Evolutionary conservation across 2,797 vertebrate species (phyloP), one percentile per base, ranked within the genome.

Genomic region (Clarias pachynema): DNA sequence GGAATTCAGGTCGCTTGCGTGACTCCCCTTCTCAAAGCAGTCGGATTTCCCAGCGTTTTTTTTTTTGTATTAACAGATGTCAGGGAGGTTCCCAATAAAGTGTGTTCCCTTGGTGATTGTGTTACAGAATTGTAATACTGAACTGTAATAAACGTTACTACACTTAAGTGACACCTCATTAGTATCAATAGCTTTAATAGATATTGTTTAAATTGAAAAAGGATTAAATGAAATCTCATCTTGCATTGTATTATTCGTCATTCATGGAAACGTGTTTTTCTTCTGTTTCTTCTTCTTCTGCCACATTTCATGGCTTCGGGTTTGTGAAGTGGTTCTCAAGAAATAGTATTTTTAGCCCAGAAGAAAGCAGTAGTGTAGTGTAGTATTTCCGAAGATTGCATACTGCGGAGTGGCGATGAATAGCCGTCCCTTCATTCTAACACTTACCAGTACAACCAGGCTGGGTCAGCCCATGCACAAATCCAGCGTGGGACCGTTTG

Each of bases 401-500:
- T n/a, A 7, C 57, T 15, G 29, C 15, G 20, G 40, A 73, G 56
- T 18, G 9, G 72, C 22, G 57, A 40, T 66, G 66, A 86, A 86
- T 80, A 66, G 44, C 16, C 66, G 56, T 83, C 1, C 31, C 75
- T 78, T 79, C 66, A 73, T 56, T 37, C 65, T 29, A 83, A 83
- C 56, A 83, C 29, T 81, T 84, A 56, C 59, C 70, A 44, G 69
- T 31, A 74, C 69, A 81, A 60, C n/a, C 68, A 68, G 82, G 70
- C 49, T 68, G 40, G 70, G 66, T 81, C 70, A 86, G 87, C 83
- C 88, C 79, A n/a, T 87, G 89, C 90, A 93, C 90, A 92, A 92
- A 92, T 93, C 90, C 92, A 90, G 93, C 92, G 89, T 88, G 82
- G 87, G 91, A 91, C 92, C 89, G 92, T 94, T 95, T 95, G 93